These are phyloP conservation scores for Gulo gulo DNA, from an alignment of 2,113 vertebrate genomes.

Conservation along the genomic window DNA sequence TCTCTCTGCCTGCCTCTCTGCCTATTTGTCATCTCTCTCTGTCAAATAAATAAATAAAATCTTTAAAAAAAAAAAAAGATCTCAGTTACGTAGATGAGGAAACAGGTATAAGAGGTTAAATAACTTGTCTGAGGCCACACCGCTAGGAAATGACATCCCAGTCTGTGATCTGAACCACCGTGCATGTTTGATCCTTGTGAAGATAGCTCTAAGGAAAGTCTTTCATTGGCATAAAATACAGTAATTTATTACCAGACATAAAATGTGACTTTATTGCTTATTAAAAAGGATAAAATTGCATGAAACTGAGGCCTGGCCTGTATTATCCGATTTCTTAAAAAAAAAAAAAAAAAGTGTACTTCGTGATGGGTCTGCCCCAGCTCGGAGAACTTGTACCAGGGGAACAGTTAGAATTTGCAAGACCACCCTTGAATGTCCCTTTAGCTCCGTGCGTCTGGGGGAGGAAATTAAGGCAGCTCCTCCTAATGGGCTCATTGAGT, in stretches of 20 bases:
- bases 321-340: neutral
- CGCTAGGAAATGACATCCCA: too few species aligned
- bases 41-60: too few species aligned
- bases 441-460: neutral
- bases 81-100: neutral
- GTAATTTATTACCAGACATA: slow-evolving; percentile 21
- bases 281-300: slow-evolving; percentile 9
- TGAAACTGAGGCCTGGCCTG: slow-evolving; percentile 6
- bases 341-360: neutral
- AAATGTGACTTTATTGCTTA: slow-evolving; percentile 33
- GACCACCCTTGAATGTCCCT: neutral
- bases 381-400: neutral
- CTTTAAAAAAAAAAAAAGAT: too few species aligned
- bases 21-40: too few species aligned
- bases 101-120: neutral
- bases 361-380: neutral
- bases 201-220: neutral
- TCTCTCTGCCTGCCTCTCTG: too few species aligned
- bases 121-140: neutral
- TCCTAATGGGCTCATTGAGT: neutral
- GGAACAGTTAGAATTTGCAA: neutral
- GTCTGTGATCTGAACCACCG: neutral
- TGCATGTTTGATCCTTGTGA: neutral
- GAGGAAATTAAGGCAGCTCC: neutral
- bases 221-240: neutral